Evolutionary conservation across 2,797 vertebrate species (phyloP).

Genomic region (Pygocentrus nattereri): DNA sequence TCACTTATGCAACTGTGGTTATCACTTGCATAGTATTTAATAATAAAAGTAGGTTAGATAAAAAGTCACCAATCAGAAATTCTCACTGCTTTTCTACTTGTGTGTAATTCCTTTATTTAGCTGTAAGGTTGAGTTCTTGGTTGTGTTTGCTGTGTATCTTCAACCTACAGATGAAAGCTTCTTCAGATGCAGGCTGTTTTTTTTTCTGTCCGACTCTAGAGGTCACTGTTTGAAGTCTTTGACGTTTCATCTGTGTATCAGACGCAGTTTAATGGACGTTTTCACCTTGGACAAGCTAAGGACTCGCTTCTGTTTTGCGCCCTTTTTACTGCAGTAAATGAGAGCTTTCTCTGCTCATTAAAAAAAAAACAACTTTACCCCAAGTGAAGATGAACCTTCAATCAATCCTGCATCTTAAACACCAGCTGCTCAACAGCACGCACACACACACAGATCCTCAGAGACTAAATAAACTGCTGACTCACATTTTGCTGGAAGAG

Average conservation of each 20-base stretch:
- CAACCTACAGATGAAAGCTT: neutral
- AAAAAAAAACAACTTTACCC: neutral
- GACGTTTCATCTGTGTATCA: neutral
- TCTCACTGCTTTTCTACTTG: neutral
- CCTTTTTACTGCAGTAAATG: neutral
- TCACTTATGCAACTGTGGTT: too few species aligned
- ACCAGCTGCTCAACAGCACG: neutral
- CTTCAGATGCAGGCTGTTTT: neutral
- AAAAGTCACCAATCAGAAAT: too few species aligned
- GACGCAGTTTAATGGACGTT: neutral
- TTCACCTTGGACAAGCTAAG: slow-evolving; percentile 18
- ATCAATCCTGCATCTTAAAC: slow-evolving; percentile 17
- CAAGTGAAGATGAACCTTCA: neutral
- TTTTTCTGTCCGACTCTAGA: neutral
- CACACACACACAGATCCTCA: neutral
- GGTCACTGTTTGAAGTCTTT: slow-evolving; percentile 29
- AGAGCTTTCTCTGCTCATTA: neutral
- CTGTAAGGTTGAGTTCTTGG: neutral
- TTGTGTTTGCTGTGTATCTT: neutral
- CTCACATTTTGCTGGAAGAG: slow-evolving; percentile 3
- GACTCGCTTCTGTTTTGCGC: neutral
- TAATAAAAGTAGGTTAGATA: too few species aligned
- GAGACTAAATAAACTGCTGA: neutral
- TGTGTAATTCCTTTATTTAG: neutral
- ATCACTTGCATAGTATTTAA: too few species aligned